Percentiles rank a stretch among this genome's conserved stretches.
phyloP scores from a whole-genome alignment of 2,113 vertebrate genomes.

The Phaethornis superciliosus region DNA sequence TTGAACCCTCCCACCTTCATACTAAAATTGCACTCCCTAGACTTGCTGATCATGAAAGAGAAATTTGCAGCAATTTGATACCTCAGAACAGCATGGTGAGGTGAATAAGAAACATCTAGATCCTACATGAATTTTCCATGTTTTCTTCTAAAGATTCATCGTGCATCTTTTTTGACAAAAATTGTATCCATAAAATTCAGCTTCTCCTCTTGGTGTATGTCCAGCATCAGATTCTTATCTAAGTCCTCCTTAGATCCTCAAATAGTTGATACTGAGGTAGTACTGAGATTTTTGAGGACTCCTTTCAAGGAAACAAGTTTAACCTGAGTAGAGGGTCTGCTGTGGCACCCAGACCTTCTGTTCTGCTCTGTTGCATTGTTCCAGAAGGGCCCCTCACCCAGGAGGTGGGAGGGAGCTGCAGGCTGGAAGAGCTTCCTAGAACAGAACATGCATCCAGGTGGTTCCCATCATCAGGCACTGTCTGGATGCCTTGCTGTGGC shows the following conservation, averaged over 20 bases:
- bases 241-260: background rate
- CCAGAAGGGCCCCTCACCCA: background rate
- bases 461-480: accelerated
- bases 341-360: background rate
- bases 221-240: background rate
- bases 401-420: background rate
- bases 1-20: background rate
- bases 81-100: background rate
- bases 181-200: background rate
- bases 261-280: accelerated
- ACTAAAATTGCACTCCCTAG: background rate
- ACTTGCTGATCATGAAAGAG: background rate
- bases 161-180: background rate
- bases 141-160: background rate
- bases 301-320: background rate
- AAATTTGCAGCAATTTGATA: accelerated
- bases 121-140: accelerated
- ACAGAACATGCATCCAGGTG: no score
- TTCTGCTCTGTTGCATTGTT: background rate
- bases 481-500: background rate
- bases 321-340: background rate
- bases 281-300: background rate
- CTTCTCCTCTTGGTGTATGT: background rate
- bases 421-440: background rate
- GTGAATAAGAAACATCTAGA: background rate